These are phyloP conservation scores for Nilaparvata lugens DNA, from an alignment of 1,140 invertebrate species.

Conservation along the genomic window DNA sequence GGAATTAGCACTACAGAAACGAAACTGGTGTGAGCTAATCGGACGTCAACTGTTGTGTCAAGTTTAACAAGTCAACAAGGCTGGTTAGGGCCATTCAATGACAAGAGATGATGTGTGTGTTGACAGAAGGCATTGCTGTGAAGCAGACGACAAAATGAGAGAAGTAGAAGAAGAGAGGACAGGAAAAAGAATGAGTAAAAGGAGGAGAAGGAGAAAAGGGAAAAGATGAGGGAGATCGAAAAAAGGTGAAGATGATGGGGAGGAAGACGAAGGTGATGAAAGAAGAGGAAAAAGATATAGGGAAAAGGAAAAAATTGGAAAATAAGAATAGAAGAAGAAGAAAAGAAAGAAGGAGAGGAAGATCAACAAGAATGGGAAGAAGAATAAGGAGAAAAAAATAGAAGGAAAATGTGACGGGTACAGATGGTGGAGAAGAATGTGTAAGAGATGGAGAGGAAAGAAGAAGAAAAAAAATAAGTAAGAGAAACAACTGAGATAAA, in stretches of 20 bases:
- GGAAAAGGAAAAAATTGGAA: slow-evolving; percentile 2
- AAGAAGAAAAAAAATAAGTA: background rate
- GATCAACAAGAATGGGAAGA: background rate
- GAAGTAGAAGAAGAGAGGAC: background rate
- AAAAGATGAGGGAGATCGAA: background rate
- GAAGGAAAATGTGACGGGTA: background rate
- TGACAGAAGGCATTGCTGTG: background rate
- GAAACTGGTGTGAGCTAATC: too few species aligned
- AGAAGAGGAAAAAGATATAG: background rate
- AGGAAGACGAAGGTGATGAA: background rate
- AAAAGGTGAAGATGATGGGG: too few species aligned
- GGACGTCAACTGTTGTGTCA: background rate
- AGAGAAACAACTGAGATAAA: too few species aligned
- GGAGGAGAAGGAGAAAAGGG: background rate
- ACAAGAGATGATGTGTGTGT: background rate
- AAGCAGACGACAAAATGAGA: background rate
- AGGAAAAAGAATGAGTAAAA: slow-evolving; percentile 1
- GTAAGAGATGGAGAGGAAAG: background rate
- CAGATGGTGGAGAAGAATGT: background rate
- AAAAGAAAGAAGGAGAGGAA: background rate
- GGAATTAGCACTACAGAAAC: too few species aligned
- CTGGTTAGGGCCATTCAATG: background rate
- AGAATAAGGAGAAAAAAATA: background rate
- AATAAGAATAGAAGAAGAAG: background rate
- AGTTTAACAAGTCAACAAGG: background rate